Evolutionary conservation across 2,797 vertebrate species (phyloP).

Genomic region (Telmatherina bonti): DNA sequence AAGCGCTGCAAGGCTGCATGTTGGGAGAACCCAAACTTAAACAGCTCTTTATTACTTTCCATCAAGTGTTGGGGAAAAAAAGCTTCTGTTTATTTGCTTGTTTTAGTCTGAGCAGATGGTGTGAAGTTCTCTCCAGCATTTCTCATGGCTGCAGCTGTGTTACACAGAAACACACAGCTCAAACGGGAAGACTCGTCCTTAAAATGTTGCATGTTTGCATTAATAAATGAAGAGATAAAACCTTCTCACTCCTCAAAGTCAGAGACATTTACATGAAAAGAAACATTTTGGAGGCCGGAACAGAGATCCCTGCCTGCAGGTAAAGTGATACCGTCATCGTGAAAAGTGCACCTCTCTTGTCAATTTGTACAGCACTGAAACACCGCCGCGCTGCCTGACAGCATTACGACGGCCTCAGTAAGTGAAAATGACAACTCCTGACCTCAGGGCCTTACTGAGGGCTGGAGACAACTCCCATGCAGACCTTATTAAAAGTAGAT

Average conservation of each 20-base stretch:
- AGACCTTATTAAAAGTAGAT: constrained; percentile 56
- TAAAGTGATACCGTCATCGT: constrained; percentile 7
- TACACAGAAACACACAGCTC: neutral
- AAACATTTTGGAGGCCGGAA: neutral
- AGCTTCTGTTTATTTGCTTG: constrained; percentile 12
- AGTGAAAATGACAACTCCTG: constrained; percentile 51
- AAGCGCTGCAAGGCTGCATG: neutral
- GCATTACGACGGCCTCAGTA: constrained; percentile 20
- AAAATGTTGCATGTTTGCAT: neutral
- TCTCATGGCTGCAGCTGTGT: constrained; percentile 14
- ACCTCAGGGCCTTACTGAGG: constrained; percentile 41
- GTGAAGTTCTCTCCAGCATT: constrained; percentile 14
- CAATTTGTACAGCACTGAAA: constrained; percentile 36
- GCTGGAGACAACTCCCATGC: constrained; percentile 47
- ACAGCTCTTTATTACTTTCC: constrained; percentile 17
- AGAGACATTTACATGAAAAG: neutral
- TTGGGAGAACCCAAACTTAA: constrained; percentile 8
- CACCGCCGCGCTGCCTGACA: constrained; percentile 5
- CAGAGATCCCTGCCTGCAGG: neutral
- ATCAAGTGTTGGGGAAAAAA: constrained; percentile 13
- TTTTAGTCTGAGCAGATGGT: constrained; percentile 28
- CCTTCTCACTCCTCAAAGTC: neutral
- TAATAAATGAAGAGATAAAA: no score
- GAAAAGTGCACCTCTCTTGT: constrained; percentile 21
- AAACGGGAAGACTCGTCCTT: neutral